Evolutionary conservation across 2,888 invertebrate species (phyloP).

Genomic region (Acrocera orbiculus): DNA sequence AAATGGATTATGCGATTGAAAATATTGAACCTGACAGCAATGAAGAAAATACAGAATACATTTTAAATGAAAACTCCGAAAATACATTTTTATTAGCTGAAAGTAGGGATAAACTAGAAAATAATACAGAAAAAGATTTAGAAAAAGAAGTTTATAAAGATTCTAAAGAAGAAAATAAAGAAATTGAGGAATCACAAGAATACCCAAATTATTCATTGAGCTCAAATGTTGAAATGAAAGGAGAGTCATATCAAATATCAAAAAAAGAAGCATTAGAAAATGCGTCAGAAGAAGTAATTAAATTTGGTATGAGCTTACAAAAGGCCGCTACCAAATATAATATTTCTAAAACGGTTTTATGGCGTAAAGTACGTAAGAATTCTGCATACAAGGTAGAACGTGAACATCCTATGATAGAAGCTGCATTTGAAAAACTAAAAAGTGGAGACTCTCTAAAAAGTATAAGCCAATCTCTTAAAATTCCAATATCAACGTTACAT

Average conservation of each 20-base stretch:
- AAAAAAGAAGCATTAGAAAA: conserved; percentile 19
- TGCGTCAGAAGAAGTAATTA: conserved; percentile 26
- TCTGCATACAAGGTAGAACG: conserved; percentile 25
- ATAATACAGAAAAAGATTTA: neutral
- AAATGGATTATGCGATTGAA: conserved; percentile 28
- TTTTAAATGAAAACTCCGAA: conserved; percentile 24
- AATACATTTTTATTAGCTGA: conserved; percentile 5
- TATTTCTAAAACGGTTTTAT: conserved; percentile 29
- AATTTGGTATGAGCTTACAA: conserved; percentile 25
- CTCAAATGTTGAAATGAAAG: neutral
- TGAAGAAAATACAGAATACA: conserved; percentile 27
- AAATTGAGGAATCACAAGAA: conserved; percentile 8
- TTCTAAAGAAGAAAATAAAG: conserved; percentile 10
- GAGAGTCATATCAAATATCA: neutral
- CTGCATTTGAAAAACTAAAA: conserved; percentile 25
- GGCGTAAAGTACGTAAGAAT: conserved; percentile 27
- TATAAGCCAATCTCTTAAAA: conserved; percentile 27
- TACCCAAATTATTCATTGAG: neutral
- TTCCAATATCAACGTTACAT: conserved; percentile 31
- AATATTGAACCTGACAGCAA: conserved; percentile 21
- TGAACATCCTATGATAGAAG: conserved; percentile 23
- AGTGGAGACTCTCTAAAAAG: conserved; percentile 27
- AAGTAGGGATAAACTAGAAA: conserved; percentile 22
- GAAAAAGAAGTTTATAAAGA: conserved; percentile 16
- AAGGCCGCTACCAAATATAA: conserved; percentile 28